Base-by-base conservation (phyloP, 2,113 vertebrate species). In the Rhinichthys klamathensis region DNA sequence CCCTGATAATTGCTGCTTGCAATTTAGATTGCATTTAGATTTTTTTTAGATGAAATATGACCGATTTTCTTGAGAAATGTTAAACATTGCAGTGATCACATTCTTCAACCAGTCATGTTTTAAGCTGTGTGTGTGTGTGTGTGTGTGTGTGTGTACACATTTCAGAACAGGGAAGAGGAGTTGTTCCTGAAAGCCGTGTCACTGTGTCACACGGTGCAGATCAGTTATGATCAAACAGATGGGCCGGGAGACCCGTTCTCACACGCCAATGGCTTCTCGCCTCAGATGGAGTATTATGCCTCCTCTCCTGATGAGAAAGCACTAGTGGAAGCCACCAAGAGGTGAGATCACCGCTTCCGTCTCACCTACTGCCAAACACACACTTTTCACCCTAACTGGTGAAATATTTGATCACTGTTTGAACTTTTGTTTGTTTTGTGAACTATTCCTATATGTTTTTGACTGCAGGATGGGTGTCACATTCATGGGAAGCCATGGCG, bases 241-340 rank as follows among this genome's bases (percentile, higher is more conserved):
- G 91, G 94, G 65, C 86, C 87, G 3, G 91, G 90, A 2, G 96
- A 97, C 87, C 94, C 94, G 0, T 96, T 96, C 83, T 95, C 95
- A 87, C 95, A 95, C 0, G 89, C 93, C 61, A 96, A 93, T 21
- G 96, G 96, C 41, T 92, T 96, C 67, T 89, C 94, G 0, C 89
- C 91, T 60, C 92, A 95, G 0, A 90, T 98, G 93, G 98, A 99
- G 56, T 99, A 99, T 90, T 99, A 99, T 2, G 98, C 98, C 72
- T 97, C 98, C 3, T 99, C 98, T 0, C 98, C 98, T 1, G 98
- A 99, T 86, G 98, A 99, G 93, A 99, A 99, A 84, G 97, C 98
- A 83, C 94, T 99, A 18, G 97, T 99, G 41, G 98, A 99, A 93
- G 98, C 98, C 87, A 94, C 97, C 4, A 96, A 96, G 91, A 97